phyloP scores from a whole-genome alignment of 2,888 invertebrate species.

The Parnassius smintheus region DNA sequence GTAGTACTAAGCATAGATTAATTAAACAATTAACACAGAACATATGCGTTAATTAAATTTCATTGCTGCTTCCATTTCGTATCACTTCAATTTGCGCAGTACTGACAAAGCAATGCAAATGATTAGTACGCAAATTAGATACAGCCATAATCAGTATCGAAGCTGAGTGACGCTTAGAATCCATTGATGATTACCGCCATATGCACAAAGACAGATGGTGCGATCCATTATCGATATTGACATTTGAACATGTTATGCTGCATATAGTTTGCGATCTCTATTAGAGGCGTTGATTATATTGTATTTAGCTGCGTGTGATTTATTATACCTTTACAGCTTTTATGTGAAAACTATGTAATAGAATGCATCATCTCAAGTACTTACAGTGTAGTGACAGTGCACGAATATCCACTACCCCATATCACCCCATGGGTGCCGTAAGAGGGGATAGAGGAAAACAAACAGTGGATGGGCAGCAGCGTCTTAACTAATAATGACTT shows the following conservation, averaged over 20 bases:
- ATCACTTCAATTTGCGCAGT: background rate
- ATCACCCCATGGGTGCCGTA: no score
- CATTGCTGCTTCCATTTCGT: slow-evolving; percentile 1
- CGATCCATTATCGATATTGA: slow-evolving; percentile 35
- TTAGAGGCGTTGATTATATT: slow-evolving; percentile 4
- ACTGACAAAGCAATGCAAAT: background rate
- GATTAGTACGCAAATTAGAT: slow-evolving; percentile 14
- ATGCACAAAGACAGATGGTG: slow-evolving; percentile 35
- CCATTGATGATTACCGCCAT: slow-evolving; percentile 35
- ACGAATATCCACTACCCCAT: no score
- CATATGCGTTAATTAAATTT: background rate
- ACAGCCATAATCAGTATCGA: slow-evolving; percentile 12
- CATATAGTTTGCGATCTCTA: slow-evolving; percentile 9
- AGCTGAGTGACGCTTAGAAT: slow-evolving; percentile 16
- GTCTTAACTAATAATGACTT: no score
- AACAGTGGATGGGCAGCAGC: no score
- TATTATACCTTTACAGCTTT: no score
- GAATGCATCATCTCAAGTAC: background rate
- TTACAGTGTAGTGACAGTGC: background rate
- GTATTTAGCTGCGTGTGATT: no score
- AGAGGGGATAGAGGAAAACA: no score
- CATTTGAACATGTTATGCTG: slow-evolving; percentile 25
- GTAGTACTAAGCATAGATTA: no score
- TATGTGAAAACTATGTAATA: no score
- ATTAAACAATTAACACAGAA: no score